Evolutionary conservation across 2,888 invertebrate genomes (phyloP), one percentile per base, ranked within the genome.

Genomic region (Venusia cambrica): DNA sequence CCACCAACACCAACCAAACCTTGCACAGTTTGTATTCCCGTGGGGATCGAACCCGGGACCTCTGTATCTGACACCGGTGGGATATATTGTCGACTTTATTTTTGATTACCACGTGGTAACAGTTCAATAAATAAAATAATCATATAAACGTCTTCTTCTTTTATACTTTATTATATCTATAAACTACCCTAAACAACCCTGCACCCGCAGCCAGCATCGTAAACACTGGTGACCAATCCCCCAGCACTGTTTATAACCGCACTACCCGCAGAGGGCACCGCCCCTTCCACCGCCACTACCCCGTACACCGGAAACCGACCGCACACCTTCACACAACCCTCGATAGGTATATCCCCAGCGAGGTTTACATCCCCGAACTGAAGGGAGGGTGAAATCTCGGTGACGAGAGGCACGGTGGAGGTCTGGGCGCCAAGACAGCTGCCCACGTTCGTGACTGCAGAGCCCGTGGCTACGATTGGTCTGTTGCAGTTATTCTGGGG

Each of bases 261-360:
- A 0, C 64, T 66, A 1, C 83, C 83, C 21, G 57, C 44, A 0
- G 81, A 74, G 1, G 80, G 78, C 5, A 83, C 44, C 0, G 51
- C 48, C 1, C 83, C 81, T 41, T 81, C 78, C 0, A 83, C 57
- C 0, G 66, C 66, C 1, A 81, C 68, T 7, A 67, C 67, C 0
- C 81, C 83, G 27, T 80, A 81, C 0, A 81, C 76, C 0, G 83
- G 83, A 60, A 83, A 78, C 1, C 74, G 62, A 0, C 81, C 81
- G 13, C 62, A 66, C 0, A 83, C 73, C 42, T 71, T 75, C 0
- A 81, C 80, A 1, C 63, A 64, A 0, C 81, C 81, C 10, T 67
- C 72, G 0, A 83, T 63, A 2, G 79, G 79, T 15, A 83, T 46
- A 1, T 80, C 79, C 0, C 81, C 81, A 0, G 63, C 54, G 1